Conservation (phyloP, 2,888 invertebrate species). For the Hipparchia sbordonii region DNA sequence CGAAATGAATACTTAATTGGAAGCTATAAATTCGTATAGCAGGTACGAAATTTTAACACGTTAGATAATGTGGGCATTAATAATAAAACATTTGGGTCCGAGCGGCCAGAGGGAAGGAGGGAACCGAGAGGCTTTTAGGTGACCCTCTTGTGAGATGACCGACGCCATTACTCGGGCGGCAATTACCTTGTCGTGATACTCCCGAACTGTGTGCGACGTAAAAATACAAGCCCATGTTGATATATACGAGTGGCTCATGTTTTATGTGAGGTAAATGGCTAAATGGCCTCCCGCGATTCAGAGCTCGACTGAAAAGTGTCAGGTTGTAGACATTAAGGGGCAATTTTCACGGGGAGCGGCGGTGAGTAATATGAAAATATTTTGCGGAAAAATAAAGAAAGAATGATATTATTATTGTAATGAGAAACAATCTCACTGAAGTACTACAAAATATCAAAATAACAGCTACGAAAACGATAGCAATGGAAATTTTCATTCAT, state of each 20-base stretch:
- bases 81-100: conserved; percentile 54
- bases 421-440: too few species aligned
- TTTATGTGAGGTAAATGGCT: conserved; percentile 1
- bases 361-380: background rate
- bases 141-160: conserved; percentile 51
- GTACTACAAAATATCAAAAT: too few species aligned
- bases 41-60: conserved; percentile 35
- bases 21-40: conserved; percentile 15
- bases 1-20: background rate
- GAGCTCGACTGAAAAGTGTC: background rate
- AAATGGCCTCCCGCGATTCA: background rate
- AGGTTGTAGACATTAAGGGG: background rate
- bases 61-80: conserved; percentile 52
- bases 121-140: conserved; percentile 44
- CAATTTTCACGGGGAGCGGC: background rate
- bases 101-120: background rate
- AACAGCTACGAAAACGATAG: too few species aligned
- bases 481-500: too few species aligned
- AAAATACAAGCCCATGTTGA: conserved; percentile 18
- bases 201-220: conserved; percentile 17
- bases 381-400: background rate
- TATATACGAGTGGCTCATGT: background rate
- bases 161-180: conserved; percentile 38
- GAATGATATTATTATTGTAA: background rate
- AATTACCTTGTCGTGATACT: conserved; percentile 33